Percentiles rank a stretch among this genome's conserved stretches.
These are phyloP conservation scores for Lateolabrax maculatus DNA, from an alignment of 2,797 vertebrate genomes.

Conservation along the genomic window DNA sequence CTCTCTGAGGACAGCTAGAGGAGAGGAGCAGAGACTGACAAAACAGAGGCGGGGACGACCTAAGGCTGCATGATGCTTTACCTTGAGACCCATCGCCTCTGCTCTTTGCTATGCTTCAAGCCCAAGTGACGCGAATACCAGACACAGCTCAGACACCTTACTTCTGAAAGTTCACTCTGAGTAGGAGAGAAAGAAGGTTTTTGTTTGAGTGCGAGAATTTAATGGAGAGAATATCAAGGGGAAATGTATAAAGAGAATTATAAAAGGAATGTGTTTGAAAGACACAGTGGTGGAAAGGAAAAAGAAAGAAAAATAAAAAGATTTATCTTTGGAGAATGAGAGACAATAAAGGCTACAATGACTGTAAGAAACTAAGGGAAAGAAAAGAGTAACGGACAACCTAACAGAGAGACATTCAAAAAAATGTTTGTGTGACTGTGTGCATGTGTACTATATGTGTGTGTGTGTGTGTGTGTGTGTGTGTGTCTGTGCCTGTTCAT, in stretches of 20 bases:
- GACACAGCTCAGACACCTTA: constrained; percentile 59
- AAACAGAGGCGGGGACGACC: constrained; percentile 66
- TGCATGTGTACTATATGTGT: background rate
- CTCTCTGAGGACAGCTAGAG: constrained; percentile 57
- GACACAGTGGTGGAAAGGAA: constrained; percentile 55
- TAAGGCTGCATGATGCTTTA: constrained; percentile 68
- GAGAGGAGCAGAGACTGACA: constrained; percentile 73
- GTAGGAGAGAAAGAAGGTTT: constrained; percentile 52
- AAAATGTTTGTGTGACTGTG: constrained; percentile 25
- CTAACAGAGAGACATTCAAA: constrained; percentile 44
- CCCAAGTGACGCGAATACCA: constrained; percentile 64
- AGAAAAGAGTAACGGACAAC: constrained; percentile 52
- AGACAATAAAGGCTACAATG: constrained; percentile 47
- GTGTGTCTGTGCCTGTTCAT: constrained; percentile 37
- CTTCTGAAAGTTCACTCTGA: constrained; percentile 64
- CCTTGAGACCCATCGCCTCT: constrained; percentile 68
- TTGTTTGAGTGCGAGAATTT: constrained; percentile 50
- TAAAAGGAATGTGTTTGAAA: constrained; percentile 54
- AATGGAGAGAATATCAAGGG: constrained; percentile 64
- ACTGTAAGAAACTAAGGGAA: constrained; percentile 33
- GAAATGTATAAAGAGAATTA: constrained; percentile 65
- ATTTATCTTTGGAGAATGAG: constrained; percentile 46
- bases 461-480: background rate
- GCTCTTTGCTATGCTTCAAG: constrained; percentile 59
- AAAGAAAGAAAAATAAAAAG: constrained; percentile 39